These are phyloP conservation scores for Parotocinclus haroldoi DNA, from an alignment of 2,797 vertebrate species.

Conservation along the genomic window DNA sequence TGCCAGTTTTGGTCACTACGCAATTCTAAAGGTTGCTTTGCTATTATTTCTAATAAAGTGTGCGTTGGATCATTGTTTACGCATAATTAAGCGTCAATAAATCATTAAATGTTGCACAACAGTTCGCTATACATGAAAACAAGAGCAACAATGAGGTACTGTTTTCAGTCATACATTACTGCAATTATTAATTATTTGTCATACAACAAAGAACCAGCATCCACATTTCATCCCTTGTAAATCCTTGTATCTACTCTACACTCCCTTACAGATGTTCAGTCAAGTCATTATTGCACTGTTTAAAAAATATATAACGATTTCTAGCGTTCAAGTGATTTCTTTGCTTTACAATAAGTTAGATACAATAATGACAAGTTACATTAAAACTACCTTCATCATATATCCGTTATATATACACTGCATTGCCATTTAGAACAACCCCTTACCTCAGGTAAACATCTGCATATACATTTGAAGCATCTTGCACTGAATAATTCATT, in stretches of 20 bases:
- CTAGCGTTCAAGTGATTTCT: not conserved
- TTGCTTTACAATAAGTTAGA: not conserved
- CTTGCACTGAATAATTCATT: not conserved
- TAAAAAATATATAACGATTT: not conserved
- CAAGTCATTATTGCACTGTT: not conserved
- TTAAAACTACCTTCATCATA: not conserved
- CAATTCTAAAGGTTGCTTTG: not conserved
- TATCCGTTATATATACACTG: constrained; percentile 8
- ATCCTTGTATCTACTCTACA: not conserved
- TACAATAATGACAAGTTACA: not conserved
- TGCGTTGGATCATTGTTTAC: too few relatives aligned
- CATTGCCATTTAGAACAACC: constrained; percentile 6
- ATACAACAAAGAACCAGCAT: not conserved
- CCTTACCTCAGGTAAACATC: not conserved
- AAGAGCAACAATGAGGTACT: not conserved
- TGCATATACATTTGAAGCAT: constrained; percentile 5
- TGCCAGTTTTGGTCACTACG: not conserved
- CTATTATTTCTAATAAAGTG: too few relatives aligned
- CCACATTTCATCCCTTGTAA: not conserved
- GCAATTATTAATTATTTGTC: not conserved
- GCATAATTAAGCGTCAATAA: too few relatives aligned
- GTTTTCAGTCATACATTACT: not conserved
- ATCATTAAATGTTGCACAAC: too few relatives aligned
- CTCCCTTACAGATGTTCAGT: not conserved
- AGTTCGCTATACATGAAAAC: not conserved